These are phyloP conservation scores for Mareca penelope DNA, from an alignment of 2,797 vertebrate genomes.

Conservation along the genomic window DNA sequence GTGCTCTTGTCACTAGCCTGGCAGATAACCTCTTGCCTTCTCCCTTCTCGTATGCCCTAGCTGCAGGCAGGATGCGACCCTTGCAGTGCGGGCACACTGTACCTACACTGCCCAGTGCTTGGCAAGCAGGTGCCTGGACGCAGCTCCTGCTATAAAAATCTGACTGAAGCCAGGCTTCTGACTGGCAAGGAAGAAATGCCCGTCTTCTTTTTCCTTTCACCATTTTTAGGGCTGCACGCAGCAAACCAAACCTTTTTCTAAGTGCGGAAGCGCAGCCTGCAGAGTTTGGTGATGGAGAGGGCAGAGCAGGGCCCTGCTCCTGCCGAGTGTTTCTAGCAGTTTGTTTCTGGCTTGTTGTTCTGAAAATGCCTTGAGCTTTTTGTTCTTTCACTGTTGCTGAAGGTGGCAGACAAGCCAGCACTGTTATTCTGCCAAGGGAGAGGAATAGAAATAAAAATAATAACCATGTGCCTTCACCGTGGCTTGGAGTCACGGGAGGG, in stretches of 20 bases:
- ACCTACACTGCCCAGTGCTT: not conserved
- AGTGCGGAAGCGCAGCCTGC: not conserved
- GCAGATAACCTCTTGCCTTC: not conserved
- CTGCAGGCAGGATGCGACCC: not conserved
- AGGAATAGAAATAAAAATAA: constrained; percentile 18
- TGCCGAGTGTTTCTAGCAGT: not conserved
- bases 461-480: not conserved
- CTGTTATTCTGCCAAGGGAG: not conserved
- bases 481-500: not conserved
- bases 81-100: not conserved
- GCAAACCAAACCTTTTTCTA: not conserved
- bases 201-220: not conserved
- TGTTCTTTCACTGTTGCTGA: not conserved
- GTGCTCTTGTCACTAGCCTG: not conserved
- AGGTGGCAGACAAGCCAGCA: constrained; percentile 49
- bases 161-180: not conserved
- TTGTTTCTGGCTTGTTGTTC: not conserved
- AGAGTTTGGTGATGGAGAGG: not conserved
- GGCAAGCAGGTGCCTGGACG: not conserved
- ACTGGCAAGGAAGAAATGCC: not conserved
- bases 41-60: not conserved
- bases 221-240: not conserved
- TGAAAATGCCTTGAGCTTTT: constrained; percentile 29
- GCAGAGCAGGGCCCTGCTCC: not conserved
- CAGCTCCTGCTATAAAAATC: not conserved